Evolutionary conservation across 1,140 invertebrate genomes (phyloP), one percentile per base, ranked within the genome.

Genomic region (Euschistus heros): DNA sequence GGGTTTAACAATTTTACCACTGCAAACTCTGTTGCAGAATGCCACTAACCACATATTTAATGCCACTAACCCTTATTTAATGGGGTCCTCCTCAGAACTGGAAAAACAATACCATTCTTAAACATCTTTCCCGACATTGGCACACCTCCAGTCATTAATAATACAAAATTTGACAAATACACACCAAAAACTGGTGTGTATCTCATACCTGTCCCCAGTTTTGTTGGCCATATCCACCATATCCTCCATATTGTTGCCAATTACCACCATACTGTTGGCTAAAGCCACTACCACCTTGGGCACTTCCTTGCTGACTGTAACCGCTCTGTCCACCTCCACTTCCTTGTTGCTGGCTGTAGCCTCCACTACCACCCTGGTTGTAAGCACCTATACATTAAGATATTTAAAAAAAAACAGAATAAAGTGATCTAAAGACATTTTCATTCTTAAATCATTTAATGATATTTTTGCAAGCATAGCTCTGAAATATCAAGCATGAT

Each of bases 281-380:
- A 18, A n/a, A 30, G 6, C 37, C 20, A 46, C 46, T 13, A 46
- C 46, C 26, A 24, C 46, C 42, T 22, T 63, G 44, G 27, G 27
- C 27, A 54, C 22, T n/a, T n/a, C n/a, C 17, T 64, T 64, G 63
- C 8, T 46, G 22, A 17, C 52, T 54, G 26, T 64, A 64, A 24
- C 63, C 63, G 10, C 27, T 18, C 17, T 30, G 26, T 62, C 10
- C 62, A 27, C 37, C 42, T 18, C 42, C 42, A 33, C 20, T 59
- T 24, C 17, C 24, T 46, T 26, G n/a, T 24, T 62, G 59, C 59
- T 61, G 63, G n/a, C 54, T 64, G 63, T 64, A 64, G n/a, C 63
- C 63, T 24, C 20, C 24, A 57, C 20, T 57, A 27, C 54, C 22
- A n/a, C 10, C 3, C 47, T 50, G 47, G 6, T 50, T 13, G n/a